Conservation (phyloP, 2,113 vertebrate genomes). For the Rutilus rutilus region DNA sequence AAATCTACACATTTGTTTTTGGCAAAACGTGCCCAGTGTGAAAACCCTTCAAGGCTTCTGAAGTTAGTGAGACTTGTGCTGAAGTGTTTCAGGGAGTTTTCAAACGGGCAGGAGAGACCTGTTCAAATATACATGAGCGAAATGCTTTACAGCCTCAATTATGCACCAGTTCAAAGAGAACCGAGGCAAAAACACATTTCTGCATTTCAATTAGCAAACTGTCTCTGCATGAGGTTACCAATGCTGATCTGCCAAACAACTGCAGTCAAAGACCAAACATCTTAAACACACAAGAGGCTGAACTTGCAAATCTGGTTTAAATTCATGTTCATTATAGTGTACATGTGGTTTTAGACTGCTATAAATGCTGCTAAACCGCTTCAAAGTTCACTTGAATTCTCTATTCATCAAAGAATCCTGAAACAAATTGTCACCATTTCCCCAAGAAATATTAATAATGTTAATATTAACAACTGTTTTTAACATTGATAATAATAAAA, state of each 20-base stretch:
- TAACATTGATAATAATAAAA: not conserved
- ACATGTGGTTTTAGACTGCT: not conserved
- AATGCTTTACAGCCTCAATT: slow-evolving; percentile 48
- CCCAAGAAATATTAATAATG: not conserved
- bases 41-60: not conserved
- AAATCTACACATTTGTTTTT: not conserved
- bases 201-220: slow-evolving; percentile 51
- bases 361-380: not conserved
- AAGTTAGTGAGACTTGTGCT: not conserved
- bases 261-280: slow-evolving; percentile 16
- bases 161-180: slow-evolving; percentile 46
- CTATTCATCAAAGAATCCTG: not conserved
- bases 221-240: slow-evolving; percentile 27
- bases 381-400: no score
- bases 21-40: not conserved
- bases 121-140: slow-evolving; percentile 50
- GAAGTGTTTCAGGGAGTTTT: not conserved
- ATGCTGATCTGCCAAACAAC: slow-evolving; percentile 27
- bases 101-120: slow-evolving; percentile 17
- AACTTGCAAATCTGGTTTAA: not conserved
- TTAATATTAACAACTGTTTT: not conserved
- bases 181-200: slow-evolving; percentile 23
- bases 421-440: not conserved
- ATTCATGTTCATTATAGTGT: not conserved
- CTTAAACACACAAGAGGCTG: not conserved